phyloP scores from a whole-genome alignment of 2,113 vertebrate species.

The Macquaria australasica region DNA sequence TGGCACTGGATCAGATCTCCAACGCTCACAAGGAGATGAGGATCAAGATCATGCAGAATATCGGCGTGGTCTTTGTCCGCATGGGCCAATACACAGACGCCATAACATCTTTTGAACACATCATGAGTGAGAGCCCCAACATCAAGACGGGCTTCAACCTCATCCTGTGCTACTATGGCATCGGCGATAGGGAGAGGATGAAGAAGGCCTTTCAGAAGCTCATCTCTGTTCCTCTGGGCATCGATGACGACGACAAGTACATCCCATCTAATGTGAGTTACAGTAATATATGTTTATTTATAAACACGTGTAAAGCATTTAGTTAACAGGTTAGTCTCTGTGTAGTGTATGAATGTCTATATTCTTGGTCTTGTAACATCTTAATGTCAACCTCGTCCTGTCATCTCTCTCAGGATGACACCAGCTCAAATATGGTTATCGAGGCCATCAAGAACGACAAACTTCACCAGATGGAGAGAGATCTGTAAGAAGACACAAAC shows the following conservation, averaged over 20 bases:
- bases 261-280: conserved; percentile 89
- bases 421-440: conserved; percentile 89
- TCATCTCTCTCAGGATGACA: conserved; percentile 88
- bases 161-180: conserved; percentile 93
- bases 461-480: conserved; percentile 93
- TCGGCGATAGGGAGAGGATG: conserved; percentile 93
- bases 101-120: conserved; percentile 93
- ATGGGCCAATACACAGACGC: conserved; percentile 94
- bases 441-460: conserved; percentile 98
- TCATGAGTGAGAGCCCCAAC: conserved; percentile 93
- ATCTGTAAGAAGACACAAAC: conserved; percentile 85
- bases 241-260: conserved; percentile 95
- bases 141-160: conserved; percentile 95
- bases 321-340: neutral
- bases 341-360: neutral
- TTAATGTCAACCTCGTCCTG: neutral
- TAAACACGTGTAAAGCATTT: neutral
- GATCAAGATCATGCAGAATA: conserved; percentile 99
- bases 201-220: conserved; percentile 97
- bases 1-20: conserved; percentile 97
- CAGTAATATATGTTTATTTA: neutral
- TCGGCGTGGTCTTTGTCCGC: conserved; percentile 93
- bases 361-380: neutral
- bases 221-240: conserved; percentile 91
- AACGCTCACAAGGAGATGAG: conserved; percentile 93